Evolutionary conservation across 2,797 vertebrate genomes (phyloP).

Genomic region (Vireo griseus): DNA sequence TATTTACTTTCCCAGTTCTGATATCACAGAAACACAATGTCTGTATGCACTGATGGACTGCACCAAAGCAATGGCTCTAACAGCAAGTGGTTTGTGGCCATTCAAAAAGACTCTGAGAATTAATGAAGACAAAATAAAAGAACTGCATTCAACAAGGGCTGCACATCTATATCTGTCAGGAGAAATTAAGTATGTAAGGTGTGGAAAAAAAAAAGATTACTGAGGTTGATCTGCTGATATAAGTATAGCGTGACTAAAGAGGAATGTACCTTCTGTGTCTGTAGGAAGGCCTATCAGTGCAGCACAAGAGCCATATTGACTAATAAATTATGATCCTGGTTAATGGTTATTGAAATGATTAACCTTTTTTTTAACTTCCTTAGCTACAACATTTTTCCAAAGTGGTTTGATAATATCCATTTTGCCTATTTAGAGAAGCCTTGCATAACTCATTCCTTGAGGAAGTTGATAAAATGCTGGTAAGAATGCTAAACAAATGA

Average conservation of each 20-base stretch:
- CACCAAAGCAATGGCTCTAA: not conserved
- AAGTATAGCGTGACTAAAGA: not conserved
- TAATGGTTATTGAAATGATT: conserved; percentile 11
- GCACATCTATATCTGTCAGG: fast-evolving
- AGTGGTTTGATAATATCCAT: not conserved
- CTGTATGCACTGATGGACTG: not conserved
- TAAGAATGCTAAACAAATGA: not conserved
- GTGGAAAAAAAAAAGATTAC: not conserved
- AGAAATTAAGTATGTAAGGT: not conserved
- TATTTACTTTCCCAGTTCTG: not conserved
- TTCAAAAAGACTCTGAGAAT: not conserved
- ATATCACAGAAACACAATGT: not conserved
- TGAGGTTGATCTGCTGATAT: not conserved
- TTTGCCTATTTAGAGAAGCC: not conserved
- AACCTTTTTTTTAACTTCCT: not conserved
- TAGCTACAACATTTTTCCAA: not conserved
- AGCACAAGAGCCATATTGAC: not conserved
- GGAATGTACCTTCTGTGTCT: not conserved
- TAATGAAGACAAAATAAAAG: not conserved
- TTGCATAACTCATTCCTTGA: not conserved
- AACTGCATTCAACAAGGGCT: not conserved
- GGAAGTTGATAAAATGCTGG: not conserved
- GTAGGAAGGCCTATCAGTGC: not conserved
- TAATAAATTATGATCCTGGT: not conserved
- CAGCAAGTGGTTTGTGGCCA: not conserved